Percentiles rank a stretch among this genome's conserved stretches.
phyloP scores from a whole-genome alignment of 1,140 invertebrate species.

The Panagrolaimus sp. region DNA sequence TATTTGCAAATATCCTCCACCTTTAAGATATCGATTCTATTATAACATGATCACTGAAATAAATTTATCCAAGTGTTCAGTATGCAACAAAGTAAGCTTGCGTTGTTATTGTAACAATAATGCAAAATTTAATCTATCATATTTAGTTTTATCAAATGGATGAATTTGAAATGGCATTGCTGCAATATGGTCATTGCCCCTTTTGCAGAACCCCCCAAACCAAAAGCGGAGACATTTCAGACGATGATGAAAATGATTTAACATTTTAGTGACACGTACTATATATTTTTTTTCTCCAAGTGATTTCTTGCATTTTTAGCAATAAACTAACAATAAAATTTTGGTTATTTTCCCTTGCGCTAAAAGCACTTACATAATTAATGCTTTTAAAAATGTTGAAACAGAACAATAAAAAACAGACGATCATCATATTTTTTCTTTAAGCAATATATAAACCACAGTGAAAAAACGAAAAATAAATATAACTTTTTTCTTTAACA shows the following conservation, averaged over 20 bases:
- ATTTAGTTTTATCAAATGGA: constrained; percentile 91
- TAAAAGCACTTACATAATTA: no score
- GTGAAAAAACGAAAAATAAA: no score
- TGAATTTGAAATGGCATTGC: constrained; percentile 85
- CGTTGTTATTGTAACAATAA: not conserved
- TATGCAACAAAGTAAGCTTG: constrained; percentile 77
- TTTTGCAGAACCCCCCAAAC: constrained; percentile 69
- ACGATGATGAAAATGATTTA: constrained; percentile 6
- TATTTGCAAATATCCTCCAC: constrained; percentile 64
- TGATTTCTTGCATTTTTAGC: no score
- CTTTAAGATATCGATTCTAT: constrained; percentile 72
- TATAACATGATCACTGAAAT: constrained; percentile 86
- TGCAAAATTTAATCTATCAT: constrained; percentile 45
- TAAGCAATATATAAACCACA: no score
- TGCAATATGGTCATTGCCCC: constrained; percentile 83
- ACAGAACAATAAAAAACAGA: no score
- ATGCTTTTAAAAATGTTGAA: no score
- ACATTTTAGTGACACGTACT: not conserved
- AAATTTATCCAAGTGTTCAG: constrained; percentile 75
- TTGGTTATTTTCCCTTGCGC: no score
- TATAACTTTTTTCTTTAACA: no score
- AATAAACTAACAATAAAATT: no score
- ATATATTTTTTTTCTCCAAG: no score
- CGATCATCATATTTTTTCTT: no score
- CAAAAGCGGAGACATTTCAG: not conserved